A percentile compares a stretch with the other conserved stretches of the same genome.
These are phyloP conservation scores for Prionchulus punctatus DNA, from an alignment of 2,888 invertebrate genomes.

Conservation along the genomic window DNA sequence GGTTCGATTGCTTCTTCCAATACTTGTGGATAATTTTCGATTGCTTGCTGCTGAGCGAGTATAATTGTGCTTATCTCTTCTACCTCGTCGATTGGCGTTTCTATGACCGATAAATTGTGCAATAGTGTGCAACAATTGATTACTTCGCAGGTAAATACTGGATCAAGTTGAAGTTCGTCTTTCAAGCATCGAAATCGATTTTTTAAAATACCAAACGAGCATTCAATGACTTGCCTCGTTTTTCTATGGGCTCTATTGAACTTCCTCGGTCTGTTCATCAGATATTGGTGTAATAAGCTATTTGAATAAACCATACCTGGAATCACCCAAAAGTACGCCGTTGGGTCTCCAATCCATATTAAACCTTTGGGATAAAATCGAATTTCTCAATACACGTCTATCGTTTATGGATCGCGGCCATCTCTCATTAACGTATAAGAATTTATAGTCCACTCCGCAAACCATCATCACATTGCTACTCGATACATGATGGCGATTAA, in stretches of 20 bases:
- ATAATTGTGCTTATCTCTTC: background rate
- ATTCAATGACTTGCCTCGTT: background rate
- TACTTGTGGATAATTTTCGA: too few relatives aligned
- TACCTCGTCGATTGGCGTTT: background rate
- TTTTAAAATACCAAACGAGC: background rate
- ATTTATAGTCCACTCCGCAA: constrained; percentile 7
- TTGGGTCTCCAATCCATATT: constrained; percentile 7
- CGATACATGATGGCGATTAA: constrained; percentile 7
- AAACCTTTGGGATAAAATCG: constrained; percentile 4
- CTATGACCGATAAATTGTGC: background rate
- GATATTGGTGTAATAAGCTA: background rate
- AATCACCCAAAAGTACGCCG: background rate
- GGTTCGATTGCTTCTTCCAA: too few relatives aligned
- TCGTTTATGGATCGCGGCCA: constrained; percentile 11
- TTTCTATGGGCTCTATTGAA: background rate
- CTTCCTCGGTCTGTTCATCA: background rate
- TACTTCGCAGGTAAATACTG: background rate
- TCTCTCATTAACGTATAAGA: constrained; percentile 5
- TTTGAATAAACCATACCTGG: background rate
- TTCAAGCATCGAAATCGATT: background rate
- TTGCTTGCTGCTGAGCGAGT: too few relatives aligned
- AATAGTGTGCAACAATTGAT: background rate
- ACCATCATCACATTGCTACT: constrained; percentile 8
- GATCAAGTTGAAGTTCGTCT: background rate
- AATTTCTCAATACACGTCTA: constrained; percentile 11